Base-by-base conservation (phyloP, 2,888 invertebrate species). In the Stenurella melanura region DNA sequence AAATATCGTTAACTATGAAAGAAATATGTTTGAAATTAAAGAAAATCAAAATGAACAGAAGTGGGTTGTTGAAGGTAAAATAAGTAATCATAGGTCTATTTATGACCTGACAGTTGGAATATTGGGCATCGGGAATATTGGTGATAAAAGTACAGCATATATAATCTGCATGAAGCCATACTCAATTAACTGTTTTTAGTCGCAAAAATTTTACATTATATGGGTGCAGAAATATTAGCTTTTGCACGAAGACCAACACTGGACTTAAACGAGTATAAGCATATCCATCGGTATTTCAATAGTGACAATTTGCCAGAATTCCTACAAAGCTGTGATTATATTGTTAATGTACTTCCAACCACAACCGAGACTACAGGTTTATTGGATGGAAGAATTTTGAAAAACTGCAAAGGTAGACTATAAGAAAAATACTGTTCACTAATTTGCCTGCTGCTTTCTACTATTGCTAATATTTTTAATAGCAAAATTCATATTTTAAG, bases 71-170 rank as follows among this genome's bases (percentile, higher is more conserved):
- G 84, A 87, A 54, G 89, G 88, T 1, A 89, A 85, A 79, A 88
- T 91, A 73, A 69, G 63, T 1, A 69, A 86, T 68, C 87, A 90
- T 74, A 86, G 91, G 63, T 80, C 87, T 1, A 87, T 92, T 75
- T 85, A 86, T 34, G 90, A 91, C 74, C 84, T 92, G 15, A 90
- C 89, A 2, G 86, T 92, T 78, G 92, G 92, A 9, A 89, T 92
- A 74, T 84, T 93, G 42, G 92, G 92, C 15, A 80, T 91, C 30
- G 92, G 93, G 58, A 89, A 87, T 66, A 92, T 93, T 78, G 92
- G 92, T 56, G 88, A 85, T 80, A 86, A 88, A 82, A 88, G 91
- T 92, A 86, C 85, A 83, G 73, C 79, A 21, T n/a, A n/a, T 54
- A 54, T 18, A 57, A 66, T 18, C 30, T 17, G 56, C 38, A 75